Base-by-base conservation (phyloP, 2,888 invertebrate species). In the Xanthorhoe spadicearia region DNA sequence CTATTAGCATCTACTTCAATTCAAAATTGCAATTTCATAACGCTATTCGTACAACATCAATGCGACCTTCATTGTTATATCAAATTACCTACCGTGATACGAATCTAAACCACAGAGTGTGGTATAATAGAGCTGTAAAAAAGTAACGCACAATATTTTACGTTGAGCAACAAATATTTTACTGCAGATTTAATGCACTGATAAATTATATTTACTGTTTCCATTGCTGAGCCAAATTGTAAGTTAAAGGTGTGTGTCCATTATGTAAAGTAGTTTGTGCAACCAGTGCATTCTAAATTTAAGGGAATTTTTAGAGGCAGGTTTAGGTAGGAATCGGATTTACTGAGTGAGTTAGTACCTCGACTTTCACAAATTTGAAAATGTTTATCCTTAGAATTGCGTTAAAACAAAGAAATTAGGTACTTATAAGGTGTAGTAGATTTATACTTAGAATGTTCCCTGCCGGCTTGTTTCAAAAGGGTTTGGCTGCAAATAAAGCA, bases 31-130 rank as follows among this genome's bases (percentile, higher is more conserved):
- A 66, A 78, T 80, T 82, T 80, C 74, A 81, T 78, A 81, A 76
- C 69, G 67, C 74, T 85, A 32, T 85, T 83, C 80, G 82, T 80
- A 84, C 75, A 84, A 83, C 78, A 84, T 84, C 77, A 83, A 84
- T 84, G 75, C 79, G 76, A 77, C 81, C 82, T 84, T 81, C 82
- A 83, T 83, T 85, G 86, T 87, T 84, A 83, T 80, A 79, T 86
- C 82, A 82, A 83, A 85, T 86, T 84, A 84, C 85, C 71, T 71
- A 63, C 68, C 64, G 60, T 74, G 85, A 87, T 87, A 83, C 81
- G 81, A 83, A 89, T 88, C 86, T 81, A 78, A 83, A 73, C 78
- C 55, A 60, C 53, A 50, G 64, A 55, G 49, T 43, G 52, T 50
- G 32, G 38, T 15, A 38, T 59, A 35, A 62, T 55, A 55, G 28